A percentile compares a stretch with the other conserved stretches of the same genome.
phyloP scores from a whole-genome alignment of 2,113 vertebrate genomes.

The Corynorhinus townsendii region DNA sequence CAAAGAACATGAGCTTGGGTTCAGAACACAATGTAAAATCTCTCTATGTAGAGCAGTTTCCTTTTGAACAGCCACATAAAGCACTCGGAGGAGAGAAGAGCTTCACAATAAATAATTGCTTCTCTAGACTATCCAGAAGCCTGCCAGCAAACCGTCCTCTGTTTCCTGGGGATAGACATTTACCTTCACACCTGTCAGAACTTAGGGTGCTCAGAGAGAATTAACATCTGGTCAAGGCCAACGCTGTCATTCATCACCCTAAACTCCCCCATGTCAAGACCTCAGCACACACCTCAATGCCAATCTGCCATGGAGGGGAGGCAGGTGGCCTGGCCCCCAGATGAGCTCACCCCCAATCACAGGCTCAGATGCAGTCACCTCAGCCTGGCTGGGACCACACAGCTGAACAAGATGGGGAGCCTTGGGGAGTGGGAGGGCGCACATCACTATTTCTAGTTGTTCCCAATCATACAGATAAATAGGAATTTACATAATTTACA shows the following conservation, averaged over 20 bases:
- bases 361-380: not conserved
- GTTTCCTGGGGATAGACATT: slow-evolving; percentile 47
- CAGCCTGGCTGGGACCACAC: not conserved
- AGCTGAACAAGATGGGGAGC: not conserved
- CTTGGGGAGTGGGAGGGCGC: not conserved
- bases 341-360: not conserved
- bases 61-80: slow-evolving; percentile 24
- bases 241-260: slow-evolving; percentile 26
- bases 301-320: not conserved
- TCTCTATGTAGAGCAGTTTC: not conserved
- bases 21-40: slow-evolving; percentile 1
- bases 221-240: slow-evolving; percentile 64
- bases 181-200: slow-evolving; percentile 70
- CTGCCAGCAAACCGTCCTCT: slow-evolving; percentile 51
- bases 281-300: not conserved
- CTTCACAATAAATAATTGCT: slow-evolving; percentile 79
- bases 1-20: slow-evolving; percentile 28
- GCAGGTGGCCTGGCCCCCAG: not conserved
- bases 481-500: slow-evolving; percentile 64
- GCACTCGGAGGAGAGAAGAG: not conserved
- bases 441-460: slow-evolving; percentile 24
- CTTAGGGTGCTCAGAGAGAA: slow-evolving; percentile 66
- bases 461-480: slow-evolving; percentile 70
- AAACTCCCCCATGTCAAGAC: not conserved
- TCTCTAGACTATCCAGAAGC: slow-evolving; percentile 68